Conservation (phyloP, 2,113 vertebrate genomes). For the Arothron firmamentum region DNA sequence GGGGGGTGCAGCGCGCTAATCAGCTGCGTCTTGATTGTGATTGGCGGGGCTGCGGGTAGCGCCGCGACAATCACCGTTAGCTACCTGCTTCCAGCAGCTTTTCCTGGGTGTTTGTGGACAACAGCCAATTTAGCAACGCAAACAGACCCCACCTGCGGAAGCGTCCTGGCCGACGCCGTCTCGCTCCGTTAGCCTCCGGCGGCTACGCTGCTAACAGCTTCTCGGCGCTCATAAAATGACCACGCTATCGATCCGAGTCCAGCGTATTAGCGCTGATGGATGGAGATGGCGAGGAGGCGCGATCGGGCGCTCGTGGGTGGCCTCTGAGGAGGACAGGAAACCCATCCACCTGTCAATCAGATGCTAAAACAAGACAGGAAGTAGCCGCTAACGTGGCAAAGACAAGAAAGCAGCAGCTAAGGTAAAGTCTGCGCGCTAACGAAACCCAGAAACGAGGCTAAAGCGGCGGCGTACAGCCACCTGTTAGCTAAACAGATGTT, state of each 20-base stretch:
- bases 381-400: too few relatives aligned
- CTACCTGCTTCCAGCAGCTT: constrained; percentile 48
- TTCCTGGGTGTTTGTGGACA: constrained; percentile 29
- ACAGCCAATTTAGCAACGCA: neutral
- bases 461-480: too few relatives aligned
- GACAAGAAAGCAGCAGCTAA: too few relatives aligned
- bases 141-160: too few relatives aligned
- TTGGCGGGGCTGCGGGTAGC: constrained; percentile 54
- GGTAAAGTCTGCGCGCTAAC: too few relatives aligned
- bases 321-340: too few relatives aligned
- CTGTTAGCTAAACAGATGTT: too few relatives aligned
- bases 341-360: too few relatives aligned
- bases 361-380: too few relatives aligned
- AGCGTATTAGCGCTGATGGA: constrained; percentile 55
- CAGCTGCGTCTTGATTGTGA: constrained; percentile 64
- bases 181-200: constrained; percentile 49
- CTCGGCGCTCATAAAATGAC: constrained; percentile 38
- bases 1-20: constrained; percentile 57
- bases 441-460: too few relatives aligned
- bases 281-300: constrained; percentile 11
- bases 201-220: constrained; percentile 42
- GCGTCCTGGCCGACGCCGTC: too few relatives aligned
- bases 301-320: neutral
- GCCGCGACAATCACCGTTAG: constrained; percentile 42
- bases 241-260: constrained; percentile 50